Percentiles rank a stretch among this genome's conserved stretches.
Conservation (phyloP, 2,797 vertebrate genomes). For the Adrianichthys oophorus region DNA sequence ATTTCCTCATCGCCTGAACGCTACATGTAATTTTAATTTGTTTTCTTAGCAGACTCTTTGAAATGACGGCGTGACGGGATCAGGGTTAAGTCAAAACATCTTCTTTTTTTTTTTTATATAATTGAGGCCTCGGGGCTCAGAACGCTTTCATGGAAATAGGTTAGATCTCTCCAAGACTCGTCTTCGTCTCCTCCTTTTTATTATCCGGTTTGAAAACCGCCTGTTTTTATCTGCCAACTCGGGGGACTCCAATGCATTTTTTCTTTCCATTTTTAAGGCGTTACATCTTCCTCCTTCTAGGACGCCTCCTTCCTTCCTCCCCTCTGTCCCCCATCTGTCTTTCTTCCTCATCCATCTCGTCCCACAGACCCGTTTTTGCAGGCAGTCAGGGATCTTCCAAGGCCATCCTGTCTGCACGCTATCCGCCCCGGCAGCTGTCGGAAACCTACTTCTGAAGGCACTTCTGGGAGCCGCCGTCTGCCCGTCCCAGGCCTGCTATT, state of each 20-base stretch:
- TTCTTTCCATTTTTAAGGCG: conserved; percentile 18
- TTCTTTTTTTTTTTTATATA: conserved; percentile 10
- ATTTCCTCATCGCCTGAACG: conserved; percentile 13
- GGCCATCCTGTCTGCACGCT: conserved; percentile 39
- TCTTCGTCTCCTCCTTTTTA: conserved; percentile 41
- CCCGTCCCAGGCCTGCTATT: conserved; percentile 49
- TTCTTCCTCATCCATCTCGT: conserved; percentile 43
- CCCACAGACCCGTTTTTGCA: conserved; percentile 54
- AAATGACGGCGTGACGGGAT: conserved; percentile 43
- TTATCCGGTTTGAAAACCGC: conserved; percentile 3
- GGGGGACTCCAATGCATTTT: conserved; percentile 35
- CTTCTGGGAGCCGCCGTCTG: conserved; percentile 39
- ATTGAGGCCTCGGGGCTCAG: conserved; percentile 47
- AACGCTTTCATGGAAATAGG: conserved; percentile 60
- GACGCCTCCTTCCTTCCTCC: conserved; percentile 20
- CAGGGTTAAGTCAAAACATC: conserved; percentile 21
- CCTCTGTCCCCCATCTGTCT: conserved; percentile 14
- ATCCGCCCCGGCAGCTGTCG: conserved; percentile 58
- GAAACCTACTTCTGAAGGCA: conserved; percentile 48
- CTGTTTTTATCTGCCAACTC: conserved; percentile 36
- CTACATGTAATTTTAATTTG: conserved; percentile 59
- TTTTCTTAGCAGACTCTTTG: conserved; percentile 42
- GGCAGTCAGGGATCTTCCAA: conserved; percentile 36
- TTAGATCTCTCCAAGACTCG: conserved; percentile 55
- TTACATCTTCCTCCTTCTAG: conserved; percentile 33